Conservation (phyloP, 2,797 vertebrate genomes). For the Labroides dimidiatus region DNA sequence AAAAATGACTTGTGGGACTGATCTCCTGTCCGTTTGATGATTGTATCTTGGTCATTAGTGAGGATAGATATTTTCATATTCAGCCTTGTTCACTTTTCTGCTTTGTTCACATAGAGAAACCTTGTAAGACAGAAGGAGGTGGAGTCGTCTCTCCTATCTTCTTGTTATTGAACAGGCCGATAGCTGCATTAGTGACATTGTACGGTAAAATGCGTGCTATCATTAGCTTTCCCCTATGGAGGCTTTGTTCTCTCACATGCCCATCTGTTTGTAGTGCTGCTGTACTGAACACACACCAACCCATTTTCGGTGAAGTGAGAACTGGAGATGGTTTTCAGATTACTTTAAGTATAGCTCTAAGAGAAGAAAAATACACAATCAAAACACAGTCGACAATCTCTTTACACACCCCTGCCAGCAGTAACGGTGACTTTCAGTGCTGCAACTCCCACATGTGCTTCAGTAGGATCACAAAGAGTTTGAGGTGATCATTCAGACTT, state of each 20-base stretch:
- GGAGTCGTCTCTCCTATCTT: slow-evolving; percentile 17
- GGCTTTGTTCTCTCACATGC: slow-evolving; percentile 31
- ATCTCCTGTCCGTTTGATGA: slow-evolving; percentile 65
- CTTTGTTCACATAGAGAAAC: slow-evolving; percentile 43
- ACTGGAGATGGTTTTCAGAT: slow-evolving; percentile 33
- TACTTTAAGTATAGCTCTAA: slow-evolving; percentile 13
- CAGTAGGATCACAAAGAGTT: slow-evolving; percentile 23
- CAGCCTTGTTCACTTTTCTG: slow-evolving; percentile 20
- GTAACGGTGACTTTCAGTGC: slow-evolving; percentile 26
- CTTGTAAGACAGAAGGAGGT: slow-evolving; percentile 21
- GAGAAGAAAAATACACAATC: slow-evolving; percentile 10
- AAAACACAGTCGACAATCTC: slow-evolving; percentile 1
- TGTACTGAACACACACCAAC: slow-evolving; percentile 32
- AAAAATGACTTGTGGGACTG: slow-evolving; percentile 66
- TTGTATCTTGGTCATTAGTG: slow-evolving; percentile 71
- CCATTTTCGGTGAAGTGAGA: slow-evolving; percentile 33
- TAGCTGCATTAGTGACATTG: slow-evolving; percentile 56
- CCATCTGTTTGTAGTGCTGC: slow-evolving; percentile 56
- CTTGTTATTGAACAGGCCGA: slow-evolving; percentile 53
- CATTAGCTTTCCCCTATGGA: slow-evolving; percentile 61
- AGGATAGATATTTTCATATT: slow-evolving; percentile 52
- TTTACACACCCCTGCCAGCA: slow-evolving; percentile 29
- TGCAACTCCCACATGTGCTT: slow-evolving; percentile 21
- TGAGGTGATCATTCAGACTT: slow-evolving; percentile 54
- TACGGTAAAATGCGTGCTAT: slow-evolving; percentile 58